A percentile compares a stretch with the other conserved stretches of the same genome.
phyloP scores from a whole-genome alignment of 2,113 vertebrate genomes.

The Xyliphius kryptos region DNA sequence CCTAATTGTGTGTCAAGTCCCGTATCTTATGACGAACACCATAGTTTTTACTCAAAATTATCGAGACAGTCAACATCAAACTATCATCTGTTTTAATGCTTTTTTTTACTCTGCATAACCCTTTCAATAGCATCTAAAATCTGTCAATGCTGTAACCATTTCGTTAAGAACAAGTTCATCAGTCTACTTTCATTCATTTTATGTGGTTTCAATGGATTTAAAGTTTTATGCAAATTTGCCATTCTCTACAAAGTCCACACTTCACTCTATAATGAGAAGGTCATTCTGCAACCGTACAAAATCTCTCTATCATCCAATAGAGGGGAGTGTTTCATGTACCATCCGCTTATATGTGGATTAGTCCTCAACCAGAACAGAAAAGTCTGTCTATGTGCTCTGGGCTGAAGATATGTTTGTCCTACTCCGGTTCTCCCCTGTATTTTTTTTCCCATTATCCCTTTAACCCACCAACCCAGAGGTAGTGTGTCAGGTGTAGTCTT shows the following conservation, averaged over 20 bases:
- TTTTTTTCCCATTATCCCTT: no score
- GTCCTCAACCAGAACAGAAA: conserved; percentile 36
- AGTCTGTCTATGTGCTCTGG: conserved; percentile 35
- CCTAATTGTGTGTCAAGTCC: no score
- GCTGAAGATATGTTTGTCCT: conserved; percentile 35
- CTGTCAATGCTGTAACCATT: no score
- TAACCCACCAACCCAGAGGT: conserved; percentile 16
- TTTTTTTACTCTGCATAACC: no score
- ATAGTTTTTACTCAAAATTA: no score
- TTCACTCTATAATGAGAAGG: conserved; percentile 8
- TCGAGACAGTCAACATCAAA: no score
- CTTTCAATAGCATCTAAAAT: no score
- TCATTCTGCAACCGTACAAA: conserved; percentile 33
- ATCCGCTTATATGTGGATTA: conserved; percentile 36
- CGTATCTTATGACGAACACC: no score
- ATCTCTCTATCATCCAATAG: conserved; percentile 58
- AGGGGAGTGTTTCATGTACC: conserved; percentile 64
- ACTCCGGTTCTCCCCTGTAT: conserved; percentile 21
- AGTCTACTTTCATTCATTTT: conserved; percentile 1
- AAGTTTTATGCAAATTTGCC: conserved; percentile 28
- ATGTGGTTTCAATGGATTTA: no score
- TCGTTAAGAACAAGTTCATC: no score
- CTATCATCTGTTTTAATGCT: no score
- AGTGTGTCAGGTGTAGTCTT: conserved; percentile 15
- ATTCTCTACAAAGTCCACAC: not conserved